A percentile compares a stretch with the other conserved stretches of the same genome.
Evolutionary conservation across 1,140 invertebrate genomes (phyloP).

Genomic region (Cherax destructor): DNA sequence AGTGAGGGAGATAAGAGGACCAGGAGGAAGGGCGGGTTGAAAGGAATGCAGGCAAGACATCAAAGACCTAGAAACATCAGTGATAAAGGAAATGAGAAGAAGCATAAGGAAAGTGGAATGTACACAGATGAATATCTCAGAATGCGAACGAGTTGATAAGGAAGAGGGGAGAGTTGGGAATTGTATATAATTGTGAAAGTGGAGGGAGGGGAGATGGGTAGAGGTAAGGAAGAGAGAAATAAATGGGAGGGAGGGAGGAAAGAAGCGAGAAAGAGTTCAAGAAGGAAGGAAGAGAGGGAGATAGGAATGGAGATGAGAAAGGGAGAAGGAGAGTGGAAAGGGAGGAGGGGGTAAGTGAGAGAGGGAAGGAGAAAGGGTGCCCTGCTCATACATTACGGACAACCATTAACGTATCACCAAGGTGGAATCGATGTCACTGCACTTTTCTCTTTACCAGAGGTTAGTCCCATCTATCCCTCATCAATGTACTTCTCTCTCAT

Average conservation of each 20-base stretch:
- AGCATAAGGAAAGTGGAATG: background rate
- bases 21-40: background rate
- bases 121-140: no score
- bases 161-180: no score
- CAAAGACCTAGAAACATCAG: background rate
- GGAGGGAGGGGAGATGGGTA: background rate
- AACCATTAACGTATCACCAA: conserved; percentile 32
- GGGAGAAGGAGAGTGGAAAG: background rate
- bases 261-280: conserved; percentile 1
- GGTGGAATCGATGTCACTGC: conserved; percentile 18
- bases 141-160: no score
- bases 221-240: background rate
- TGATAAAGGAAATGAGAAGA: background rate
- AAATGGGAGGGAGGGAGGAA: conserved; percentile 20
- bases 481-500: background rate
- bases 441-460: background rate
- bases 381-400: conserved; percentile 7
- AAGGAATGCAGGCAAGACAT: background rate
- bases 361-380: background rate
- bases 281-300: background rate
- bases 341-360: background rate
- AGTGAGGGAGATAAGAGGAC: background rate
- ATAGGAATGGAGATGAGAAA: background rate
- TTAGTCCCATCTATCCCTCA: background rate
- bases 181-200: no score